Evolutionary conservation across 1,140 invertebrate species (phyloP), one percentile per base, ranked within the genome.

Genomic region (Penaeus japonicus): DNA sequence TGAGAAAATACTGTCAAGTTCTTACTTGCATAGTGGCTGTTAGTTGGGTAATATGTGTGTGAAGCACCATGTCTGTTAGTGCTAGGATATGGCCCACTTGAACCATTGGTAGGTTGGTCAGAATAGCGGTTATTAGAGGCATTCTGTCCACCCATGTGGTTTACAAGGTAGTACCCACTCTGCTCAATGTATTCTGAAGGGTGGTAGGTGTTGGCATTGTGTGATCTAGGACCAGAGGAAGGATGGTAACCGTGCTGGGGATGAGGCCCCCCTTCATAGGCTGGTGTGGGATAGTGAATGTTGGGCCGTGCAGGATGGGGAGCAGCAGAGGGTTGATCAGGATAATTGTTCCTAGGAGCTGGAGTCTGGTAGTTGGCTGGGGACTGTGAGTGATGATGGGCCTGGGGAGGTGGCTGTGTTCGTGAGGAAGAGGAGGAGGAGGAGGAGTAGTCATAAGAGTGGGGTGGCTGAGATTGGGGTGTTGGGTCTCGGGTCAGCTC

Each of bases 11-110:
- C 80, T 30, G 47, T 47, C 15, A 47, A 27, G 54, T 86, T 47
- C 85, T 86, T 86, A 86, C 85, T 86, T 86, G 85, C 85, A 86
- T 86, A 86, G 55, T 86, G 78, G 85, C 77, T 86, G 85, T 86
- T 86, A 86, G 77, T 86, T 57, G 77, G 70, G 57, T 80, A 86
- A 86, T 86, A 39, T 59, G 81, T 35, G 18, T 83, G 57, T 83
- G 81, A 83, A 65, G 81, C 81, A 83, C 81, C 30, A 32, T 83
- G 70, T 65, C 77, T 80, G 85, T 86, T 86, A 86, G 85, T 86
- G 75, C 75, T 86, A 62, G 35, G 77, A 47, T 78, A 79, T 59
- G 77, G 62, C 85, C 85, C 85, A 65, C 77, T 80, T 86, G 85
- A 65, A 59, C 85, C 85, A 57, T 65, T 79, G 59, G 85, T 47